Base-by-base conservation (phyloP, 2,797 vertebrate genomes). In the Alca torda region DNA sequence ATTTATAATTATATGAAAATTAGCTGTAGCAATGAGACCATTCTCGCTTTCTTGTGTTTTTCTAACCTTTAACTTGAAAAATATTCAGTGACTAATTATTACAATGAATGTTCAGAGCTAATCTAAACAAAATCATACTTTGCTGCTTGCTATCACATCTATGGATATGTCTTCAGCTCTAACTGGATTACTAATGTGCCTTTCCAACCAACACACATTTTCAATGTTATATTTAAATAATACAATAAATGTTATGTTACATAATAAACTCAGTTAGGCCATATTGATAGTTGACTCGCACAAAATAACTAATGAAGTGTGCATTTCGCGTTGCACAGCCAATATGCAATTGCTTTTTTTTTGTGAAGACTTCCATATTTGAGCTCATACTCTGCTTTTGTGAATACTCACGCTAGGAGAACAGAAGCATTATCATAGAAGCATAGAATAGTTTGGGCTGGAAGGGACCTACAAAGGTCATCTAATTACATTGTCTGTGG, bases 161-260 rank as follows among this genome's bases (percentile, higher is more conserved):
- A 23, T 72, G 64, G 87, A 48, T 86, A 64, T 77, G 79, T 51
- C 85, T 84, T 84, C 76, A 94, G 79, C 79, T 87, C 70, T 94
- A 85, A 90, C 41, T 94, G 79, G 76, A 59, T 91, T 94, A 73
- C 54, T 95, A 54, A 94, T 76, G 85, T 95, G 93, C 87, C 94
- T 95, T 94, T 96, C 80, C 87, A 91, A 86, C 33, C 39, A 81
- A 51, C 65, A 72, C 53, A 86, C 19, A 1, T 81, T 85, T 91
- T 73, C 79, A 86, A 19, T 91, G 65, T 64, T 75, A 23, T 30
- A 72, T 73, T 95, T 88, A 91, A 93, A 84, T 78, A 69, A 68
- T 30, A 84, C 61, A 84, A 33, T 85, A 85, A 76, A 84, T 54
- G 54, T 80, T 85, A 50, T 26, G 33, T 73, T 91, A 59, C 54